Conservation (phyloP, 2,888 invertebrate species). For the Micoletzkya japonica region DNA sequence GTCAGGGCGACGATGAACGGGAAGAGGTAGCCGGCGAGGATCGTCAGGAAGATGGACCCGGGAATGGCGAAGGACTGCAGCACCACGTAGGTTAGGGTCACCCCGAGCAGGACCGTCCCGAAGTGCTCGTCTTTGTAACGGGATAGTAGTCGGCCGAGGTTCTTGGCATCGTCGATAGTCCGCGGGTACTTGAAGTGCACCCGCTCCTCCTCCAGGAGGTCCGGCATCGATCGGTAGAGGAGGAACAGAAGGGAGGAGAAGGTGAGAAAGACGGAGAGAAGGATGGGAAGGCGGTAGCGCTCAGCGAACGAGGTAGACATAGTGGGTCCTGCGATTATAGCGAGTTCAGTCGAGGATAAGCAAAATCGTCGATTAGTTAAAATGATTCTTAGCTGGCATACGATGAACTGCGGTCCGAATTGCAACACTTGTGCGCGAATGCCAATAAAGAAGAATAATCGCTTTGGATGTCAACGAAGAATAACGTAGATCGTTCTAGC, state of each 20-base stretch:
- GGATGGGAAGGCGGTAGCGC: conserved; percentile 12
- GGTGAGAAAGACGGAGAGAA: conserved; percentile 32
- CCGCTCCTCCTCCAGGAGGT: conserved; percentile 76
- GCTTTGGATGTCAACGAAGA: too few relatives aligned
- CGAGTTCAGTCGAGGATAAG: too few relatives aligned
- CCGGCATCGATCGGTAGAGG: conserved; percentile 51
- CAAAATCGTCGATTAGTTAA: too few relatives aligned
- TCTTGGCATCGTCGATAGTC: conserved; percentile 93
- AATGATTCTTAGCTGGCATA: too few relatives aligned
- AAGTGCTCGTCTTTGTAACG: conserved; percentile 90
- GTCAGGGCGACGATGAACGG: conserved; percentile 85
- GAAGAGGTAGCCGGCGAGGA: conserved; percentile 93
- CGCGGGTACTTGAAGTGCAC: conserved; percentile 85
- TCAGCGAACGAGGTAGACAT: conserved; percentile 26
- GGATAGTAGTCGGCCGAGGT: conserved; percentile 84
- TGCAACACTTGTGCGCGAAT: too few relatives aligned
- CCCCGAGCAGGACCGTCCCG: conserved; percentile 76
- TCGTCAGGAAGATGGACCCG: conserved; percentile 94
- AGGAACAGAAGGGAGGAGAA: conserved; percentile 37
- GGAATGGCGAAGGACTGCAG: conserved; percentile 99
- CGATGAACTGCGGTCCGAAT: too few relatives aligned
- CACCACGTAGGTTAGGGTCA: conserved; percentile 88
- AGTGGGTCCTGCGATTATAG: too few relatives aligned
- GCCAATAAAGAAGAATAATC: too few relatives aligned
- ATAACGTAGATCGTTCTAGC: too few relatives aligned